Evolutionary conservation across 2,113 vertebrate species (phyloP), one percentile per base, ranked within the genome.

Genomic region (Hypomesus transpacificus): DNA sequence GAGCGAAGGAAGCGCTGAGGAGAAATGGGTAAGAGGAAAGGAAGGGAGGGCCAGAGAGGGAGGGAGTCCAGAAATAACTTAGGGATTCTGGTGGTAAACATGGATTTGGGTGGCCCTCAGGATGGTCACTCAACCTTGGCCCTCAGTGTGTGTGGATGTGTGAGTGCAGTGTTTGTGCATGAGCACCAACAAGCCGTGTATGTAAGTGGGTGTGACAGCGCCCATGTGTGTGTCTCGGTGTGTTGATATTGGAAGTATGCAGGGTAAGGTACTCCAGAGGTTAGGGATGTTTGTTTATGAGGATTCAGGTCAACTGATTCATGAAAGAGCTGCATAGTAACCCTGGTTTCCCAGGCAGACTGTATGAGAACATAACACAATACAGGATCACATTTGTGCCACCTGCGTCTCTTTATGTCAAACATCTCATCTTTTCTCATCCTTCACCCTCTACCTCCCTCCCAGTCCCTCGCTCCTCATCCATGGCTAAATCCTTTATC

Each of bases 61-160:
- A 6, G 56, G 14, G 50, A 61, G 66, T 66, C 51, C 68, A 73
- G 52, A 82, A 84, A 82, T 80, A 82, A 75, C 73, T 57, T 26
- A 56, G 24, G 54, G 60, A 52, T n/a, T 28, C 4, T 28, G 52
- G 69, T 69, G 69, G 52, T 71, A 64, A 77, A 78, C 68, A 82
- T 8, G 39, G 13, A 1, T 46, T 46, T 46, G 18, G 9, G 61
- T 70, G 71, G 60, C 74, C 69, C 52, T 59, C 24, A n/a, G n/a
- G 24, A 34, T 69, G 68, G 51, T 11, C 11, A 53, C 50, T 14
- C n/a, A 51, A 1, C 61, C 53, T 20, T 50, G 52, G 39, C 70
- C 11, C 20, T 71, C 0, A 21, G 54, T n/a, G 22, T 24, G 16
- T 64, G 18, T 68, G 20, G 58, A 16, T 57, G 58, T 39, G 28